Evolutionary conservation across 2,113 vertebrate genomes (phyloP), one percentile per base, ranked within the genome.

Genomic region (Rana temporaria): DNA sequence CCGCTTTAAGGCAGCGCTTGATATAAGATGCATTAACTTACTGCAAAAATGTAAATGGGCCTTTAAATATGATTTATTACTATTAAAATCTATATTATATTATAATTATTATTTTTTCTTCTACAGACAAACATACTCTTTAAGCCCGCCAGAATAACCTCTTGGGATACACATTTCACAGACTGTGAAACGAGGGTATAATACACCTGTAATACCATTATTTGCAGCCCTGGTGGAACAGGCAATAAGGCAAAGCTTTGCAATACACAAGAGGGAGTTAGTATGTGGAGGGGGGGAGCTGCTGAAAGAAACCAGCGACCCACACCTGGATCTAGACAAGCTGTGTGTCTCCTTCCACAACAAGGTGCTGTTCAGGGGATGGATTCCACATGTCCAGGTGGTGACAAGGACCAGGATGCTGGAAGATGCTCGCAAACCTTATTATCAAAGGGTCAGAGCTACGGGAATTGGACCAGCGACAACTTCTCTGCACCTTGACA

Each of bases 301-400:
- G 69, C 76, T 1, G 81, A 87, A 85, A 87, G 57, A 63, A 59
- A 68, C 18, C 82, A 20, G 53, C 62, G 85, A 71, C 72, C 79
- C 14, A 55, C 32, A 87, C 88, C 88, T 88, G 86, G 85, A 88
- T 90, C 87, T 89, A 87, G 85, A 88, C 89, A 87, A 76, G 42
- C 48, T 4, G 48, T 20, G 6, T 15, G 63, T 65, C 12, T 55
- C 68, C 22, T 6, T 3, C 78, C 87, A 89, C 90, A 89, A 88
- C 89, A 89, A 88, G 68, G 84, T 87, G 57, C 85, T 81, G 85
- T 1, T 85, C 85, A 86, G 85, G 88, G 90, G 88, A 90, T 91
- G 86, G 87, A 69, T 91, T 90, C 89, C 89, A 90, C 88, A 90
- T 89, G 90, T 76, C 85, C 63, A 78, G 87, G 87, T 86, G 85